Evolutionary conservation across 2,888 invertebrate species (phyloP).

Genomic region (Nineta flava): DNA sequence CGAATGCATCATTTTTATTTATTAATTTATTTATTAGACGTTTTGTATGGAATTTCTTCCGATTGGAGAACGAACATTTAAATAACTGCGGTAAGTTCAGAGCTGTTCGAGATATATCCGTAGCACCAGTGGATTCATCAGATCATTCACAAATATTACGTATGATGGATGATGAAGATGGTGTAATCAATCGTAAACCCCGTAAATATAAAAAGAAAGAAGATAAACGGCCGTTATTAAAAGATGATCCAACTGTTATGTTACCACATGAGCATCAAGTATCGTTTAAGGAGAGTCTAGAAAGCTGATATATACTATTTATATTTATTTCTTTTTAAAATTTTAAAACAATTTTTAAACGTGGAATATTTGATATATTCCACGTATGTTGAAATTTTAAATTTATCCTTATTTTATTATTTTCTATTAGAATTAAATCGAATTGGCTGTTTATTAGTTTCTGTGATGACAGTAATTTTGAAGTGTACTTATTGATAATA

Average conservation of each 20-base stretch:
- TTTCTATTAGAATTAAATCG: too few relatives aligned
- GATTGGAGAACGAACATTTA: slow-evolving; percentile 75
- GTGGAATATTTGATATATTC: too few relatives aligned
- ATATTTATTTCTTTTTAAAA: too few relatives aligned
- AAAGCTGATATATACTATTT: slow-evolving; percentile 13
- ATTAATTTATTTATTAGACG: slow-evolving; percentile 25
- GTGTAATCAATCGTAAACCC: slow-evolving; percentile 37
- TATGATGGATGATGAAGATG: slow-evolving; percentile 64
- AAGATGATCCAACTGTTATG: slow-evolving; percentile 19
- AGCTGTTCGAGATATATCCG: slow-evolving; percentile 72
- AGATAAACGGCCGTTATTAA: slow-evolving; percentile 29
- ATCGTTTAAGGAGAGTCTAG: slow-evolving; percentile 18
- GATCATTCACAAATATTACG: slow-evolving; percentile 53
- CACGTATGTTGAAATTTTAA: too few relatives aligned
- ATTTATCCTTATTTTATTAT: too few relatives aligned
- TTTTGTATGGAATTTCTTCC: slow-evolving; percentile 83
- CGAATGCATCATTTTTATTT: not conserved
- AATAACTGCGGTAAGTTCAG: slow-evolving; percentile 83
- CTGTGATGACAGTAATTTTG: too few relatives aligned
- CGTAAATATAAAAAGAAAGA: slow-evolving; percentile 23
- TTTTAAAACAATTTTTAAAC: too few relatives aligned
- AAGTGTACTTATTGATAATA: too few relatives aligned
- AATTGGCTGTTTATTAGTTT: too few relatives aligned
- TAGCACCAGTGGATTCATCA: slow-evolving; percentile 58
- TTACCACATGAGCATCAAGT: not conserved